Evolutionary conservation across 2,113 vertebrate genomes (phyloP), one percentile per base, ranked within the genome.

Genomic region (Plecotus auritus): DNA sequence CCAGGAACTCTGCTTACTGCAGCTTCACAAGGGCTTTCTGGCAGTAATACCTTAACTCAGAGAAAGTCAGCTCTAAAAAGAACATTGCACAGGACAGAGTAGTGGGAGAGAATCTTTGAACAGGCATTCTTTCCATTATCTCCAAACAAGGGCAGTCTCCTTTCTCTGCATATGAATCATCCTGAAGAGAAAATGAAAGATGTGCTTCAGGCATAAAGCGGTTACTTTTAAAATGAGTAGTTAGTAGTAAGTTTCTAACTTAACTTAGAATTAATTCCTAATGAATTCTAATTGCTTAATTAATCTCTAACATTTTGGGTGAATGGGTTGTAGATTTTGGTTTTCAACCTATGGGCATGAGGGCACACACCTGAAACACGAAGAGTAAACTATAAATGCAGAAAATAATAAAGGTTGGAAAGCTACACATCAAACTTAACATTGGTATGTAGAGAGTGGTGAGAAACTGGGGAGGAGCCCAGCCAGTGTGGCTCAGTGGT

Each of bases 181-280:
- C 77, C 51, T 67, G 6, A 73, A 85, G 42, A 92, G 20, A 30
- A 96, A 84, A 61, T 30, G 2, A 69, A 93, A 54, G 14, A 18
- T 47, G 30, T 26, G 56, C 82, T 78, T 64, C 86, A 84, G 70
- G 18, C 35, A 78, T 67, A 76, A 91, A 94, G 81, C 26, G 69
- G 85, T 81, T 96, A 26, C 84, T 95, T 94, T 85, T 28, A n/a
- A 85, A 95, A 56, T 16, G 30, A 89, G 40, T 45, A 30, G 30
- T 45, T 85, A 69, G 40, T 70, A 61, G 11, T 35, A 49, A 61
- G 35, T 51, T 94, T 94, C 77, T 88, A 73, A 70, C 42, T 42
- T 88, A 73, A 77, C 42, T 64, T 85, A 56, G 35, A 91, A 88
- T 84, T 72, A 80, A 80, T 88, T 59, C 61, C 66, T 88, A 94